A percentile compares a stretch with the other conserved stretches of the same genome.
phyloP scores from a whole-genome alignment of 2,888 invertebrate species.

The Xylota sylvarum region DNA sequence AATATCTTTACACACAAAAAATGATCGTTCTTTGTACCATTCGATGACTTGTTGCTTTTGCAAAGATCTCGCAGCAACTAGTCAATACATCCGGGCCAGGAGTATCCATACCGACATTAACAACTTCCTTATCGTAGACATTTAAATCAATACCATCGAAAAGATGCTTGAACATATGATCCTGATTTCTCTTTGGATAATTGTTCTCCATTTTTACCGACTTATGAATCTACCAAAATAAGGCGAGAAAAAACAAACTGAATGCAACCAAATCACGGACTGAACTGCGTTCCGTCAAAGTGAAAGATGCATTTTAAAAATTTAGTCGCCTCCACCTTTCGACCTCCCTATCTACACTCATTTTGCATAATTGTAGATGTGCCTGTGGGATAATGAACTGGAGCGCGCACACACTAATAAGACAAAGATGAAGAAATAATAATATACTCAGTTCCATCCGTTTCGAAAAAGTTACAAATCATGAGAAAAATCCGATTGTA shows the following conservation, averaged over 20 bases:
- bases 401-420: too few relatives aligned
- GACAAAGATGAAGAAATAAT: too few relatives aligned
- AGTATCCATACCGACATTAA: conserved; percentile 86
- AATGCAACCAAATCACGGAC: not conserved
- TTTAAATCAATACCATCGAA: conserved; percentile 85
- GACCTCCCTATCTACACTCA: too few relatives aligned
- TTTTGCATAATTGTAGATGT: too few relatives aligned
- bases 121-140: conserved; percentile 84
- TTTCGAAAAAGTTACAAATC: too few relatives aligned
- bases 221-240: too few relatives aligned
- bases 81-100: conserved; percentile 86
- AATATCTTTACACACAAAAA: not conserved
- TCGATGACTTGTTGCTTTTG: conserved; percentile 85
- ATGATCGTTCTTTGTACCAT: conserved; percentile 81
- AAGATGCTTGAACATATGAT: conserved; percentile 83
- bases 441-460: too few relatives aligned
- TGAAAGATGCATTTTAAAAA: too few relatives aligned
- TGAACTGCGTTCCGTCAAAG: not conserved
- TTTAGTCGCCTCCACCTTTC: too few relatives aligned
- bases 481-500: too few relatives aligned
- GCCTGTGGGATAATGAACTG: too few relatives aligned
- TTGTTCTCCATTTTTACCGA: conserved; percentile 32
- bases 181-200: conserved; percentile 72
- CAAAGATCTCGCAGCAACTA: conserved; percentile 85
- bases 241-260: not conserved